Conservation (phyloP, 2,888 invertebrate species). For the Phengaris arion region DNA sequence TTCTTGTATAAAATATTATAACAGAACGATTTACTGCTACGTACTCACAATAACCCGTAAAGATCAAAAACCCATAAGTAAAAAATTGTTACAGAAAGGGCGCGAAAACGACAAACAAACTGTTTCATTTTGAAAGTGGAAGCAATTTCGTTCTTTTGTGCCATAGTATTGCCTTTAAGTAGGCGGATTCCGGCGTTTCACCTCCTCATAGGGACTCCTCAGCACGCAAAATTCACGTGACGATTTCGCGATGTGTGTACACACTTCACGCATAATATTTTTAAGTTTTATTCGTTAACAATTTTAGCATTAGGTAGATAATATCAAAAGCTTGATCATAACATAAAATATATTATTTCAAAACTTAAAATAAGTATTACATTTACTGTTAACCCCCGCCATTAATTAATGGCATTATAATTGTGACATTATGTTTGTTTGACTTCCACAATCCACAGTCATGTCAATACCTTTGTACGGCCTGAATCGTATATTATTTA, state of each 20-base stretch:
- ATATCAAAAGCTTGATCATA: too few relatives aligned
- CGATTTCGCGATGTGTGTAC: conserved; percentile 36
- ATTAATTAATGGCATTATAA: too few relatives aligned
- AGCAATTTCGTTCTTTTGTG: conserved; percentile 69
- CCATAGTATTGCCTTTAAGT: conserved; percentile 65
- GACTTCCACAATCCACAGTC: too few relatives aligned
- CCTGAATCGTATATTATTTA: too few relatives aligned
- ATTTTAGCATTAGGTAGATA: neutral
- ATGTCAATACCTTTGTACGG: too few relatives aligned
- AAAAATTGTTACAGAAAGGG: conserved; percentile 60
- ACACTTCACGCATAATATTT: conserved; percentile 26
- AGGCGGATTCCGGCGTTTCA: conserved; percentile 60
- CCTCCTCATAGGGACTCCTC: conserved; percentile 52
- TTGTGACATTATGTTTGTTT: too few relatives aligned
- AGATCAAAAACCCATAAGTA: conserved; percentile 44
- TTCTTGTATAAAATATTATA: conserved; percentile 10
- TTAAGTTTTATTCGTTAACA: neutral
- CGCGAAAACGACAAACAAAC: conserved; percentile 66
- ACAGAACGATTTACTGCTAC: conserved; percentile 20
- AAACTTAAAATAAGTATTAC: too few relatives aligned
- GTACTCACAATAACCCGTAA: conserved; percentile 56
- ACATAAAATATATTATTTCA: too few relatives aligned
- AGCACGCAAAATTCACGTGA: conserved; percentile 45
- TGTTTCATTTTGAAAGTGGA: conserved; percentile 69
- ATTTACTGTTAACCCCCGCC: too few relatives aligned